Percentiles rank a stretch among this genome's conserved stretches.
Conservation (phyloP, 1,140 invertebrate genomes). For the Neodiprion fabricii region DNA sequence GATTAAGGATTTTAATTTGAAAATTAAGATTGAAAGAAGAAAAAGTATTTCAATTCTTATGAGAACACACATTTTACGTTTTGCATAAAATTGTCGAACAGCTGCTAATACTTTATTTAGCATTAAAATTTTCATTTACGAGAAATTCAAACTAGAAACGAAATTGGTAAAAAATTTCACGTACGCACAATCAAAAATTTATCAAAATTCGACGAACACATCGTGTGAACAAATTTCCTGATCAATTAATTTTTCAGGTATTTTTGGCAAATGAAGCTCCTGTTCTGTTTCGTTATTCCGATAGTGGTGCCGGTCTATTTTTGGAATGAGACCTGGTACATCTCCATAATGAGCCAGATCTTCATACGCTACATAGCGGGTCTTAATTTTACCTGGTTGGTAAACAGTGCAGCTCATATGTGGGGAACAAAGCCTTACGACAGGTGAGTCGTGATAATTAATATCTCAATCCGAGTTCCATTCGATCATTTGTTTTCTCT, state of each 20-base stretch:
- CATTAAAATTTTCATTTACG: no score
- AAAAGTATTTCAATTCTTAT: no score
- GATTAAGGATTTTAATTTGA: no score
- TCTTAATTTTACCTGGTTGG: conserved; percentile 79
- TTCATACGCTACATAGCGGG: conserved; percentile 69
- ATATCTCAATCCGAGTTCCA: background rate
- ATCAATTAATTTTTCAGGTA: conserved; percentile 60
- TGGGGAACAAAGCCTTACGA: conserved; percentile 79
- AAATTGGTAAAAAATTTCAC: no score
- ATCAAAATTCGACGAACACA: background rate
- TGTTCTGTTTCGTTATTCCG: conserved; percentile 78
- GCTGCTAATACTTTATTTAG: no score
- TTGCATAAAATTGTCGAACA: no score
- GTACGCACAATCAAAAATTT: no score
- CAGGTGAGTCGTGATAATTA: conserved; percentile 60
- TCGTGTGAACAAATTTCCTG: background rate
- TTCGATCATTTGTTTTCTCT: background rate
- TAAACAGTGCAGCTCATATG: conserved; percentile 80
- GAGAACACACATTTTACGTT: no score
- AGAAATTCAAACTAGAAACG: no score
- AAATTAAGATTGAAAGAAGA: no score
- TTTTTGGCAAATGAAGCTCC: conserved; percentile 73
- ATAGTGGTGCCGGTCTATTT: conserved; percentile 73
- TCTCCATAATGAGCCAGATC: conserved; percentile 63
- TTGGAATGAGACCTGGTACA: conserved; percentile 66